phyloP scores from a whole-genome alignment of 2,797 vertebrate genomes.

The Gadopsis bispinosus region DNA sequence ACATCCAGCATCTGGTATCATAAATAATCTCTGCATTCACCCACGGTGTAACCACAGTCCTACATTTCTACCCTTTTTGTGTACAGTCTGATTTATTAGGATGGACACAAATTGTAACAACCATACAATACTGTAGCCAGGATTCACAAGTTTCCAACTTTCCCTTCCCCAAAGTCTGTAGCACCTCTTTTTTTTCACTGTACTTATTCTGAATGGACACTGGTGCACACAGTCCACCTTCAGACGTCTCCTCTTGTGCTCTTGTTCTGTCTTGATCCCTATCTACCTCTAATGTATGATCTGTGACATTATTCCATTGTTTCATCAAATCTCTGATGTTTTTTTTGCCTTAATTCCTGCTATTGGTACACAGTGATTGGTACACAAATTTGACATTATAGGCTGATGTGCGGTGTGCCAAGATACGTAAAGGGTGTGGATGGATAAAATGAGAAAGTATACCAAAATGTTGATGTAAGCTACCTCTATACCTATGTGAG shows the following conservation, averaged over 20 bases:
- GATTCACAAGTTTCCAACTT: constrained; percentile 16
- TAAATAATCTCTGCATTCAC: constrained; percentile 38
- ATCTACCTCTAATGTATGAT: constrained; percentile 79
- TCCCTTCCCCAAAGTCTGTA: constrained; percentile 13
- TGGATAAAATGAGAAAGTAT: constrained; percentile 63
- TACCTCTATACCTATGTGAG: constrained; percentile 72
- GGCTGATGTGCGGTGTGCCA: constrained; percentile 64
- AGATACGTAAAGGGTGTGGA: constrained; percentile 49
- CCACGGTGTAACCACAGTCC: constrained; percentile 30
- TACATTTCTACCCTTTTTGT: constrained; percentile 30
- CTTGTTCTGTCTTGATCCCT: constrained; percentile 67
- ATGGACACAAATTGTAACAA: constrained; percentile 42
- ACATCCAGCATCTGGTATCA: constrained; percentile 31
- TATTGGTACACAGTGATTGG: constrained; percentile 46
- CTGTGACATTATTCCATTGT: constrained; percentile 69
- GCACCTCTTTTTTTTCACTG: constrained; percentile 26
- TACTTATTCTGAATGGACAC: constrained; percentile 40
- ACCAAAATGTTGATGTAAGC: constrained; percentile 68
- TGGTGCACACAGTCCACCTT: constrained; percentile 36
- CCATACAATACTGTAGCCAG: constrained; percentile 32
- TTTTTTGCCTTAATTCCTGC: constrained; percentile 73
- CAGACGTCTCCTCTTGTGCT: constrained; percentile 54
- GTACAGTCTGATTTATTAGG: constrained; percentile 33
- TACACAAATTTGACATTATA: constrained; percentile 37
- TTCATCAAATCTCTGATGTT: constrained; percentile 56